A percentile compares a stretch with the other conserved stretches of the same genome.
These are phyloP conservation scores for Catocala fraxini DNA, from an alignment of 2,888 invertebrate genomes.

Conservation along the genomic window DNA sequence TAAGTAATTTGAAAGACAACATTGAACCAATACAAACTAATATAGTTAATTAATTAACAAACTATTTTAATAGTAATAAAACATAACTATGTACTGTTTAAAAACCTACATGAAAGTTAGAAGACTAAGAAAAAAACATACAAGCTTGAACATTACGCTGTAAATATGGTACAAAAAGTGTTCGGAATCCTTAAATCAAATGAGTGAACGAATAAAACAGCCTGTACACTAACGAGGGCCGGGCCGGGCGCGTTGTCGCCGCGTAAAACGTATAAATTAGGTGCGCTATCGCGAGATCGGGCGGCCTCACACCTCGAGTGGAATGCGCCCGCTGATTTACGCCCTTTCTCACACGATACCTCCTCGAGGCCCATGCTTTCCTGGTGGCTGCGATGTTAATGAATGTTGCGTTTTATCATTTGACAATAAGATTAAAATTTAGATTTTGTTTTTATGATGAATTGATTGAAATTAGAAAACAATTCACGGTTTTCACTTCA, in stretches of 20 bases:
- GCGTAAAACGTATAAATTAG: slow-evolving; percentile 87
- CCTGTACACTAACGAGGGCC: slow-evolving; percentile 58
- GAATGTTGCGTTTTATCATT: slow-evolving; percentile 16
- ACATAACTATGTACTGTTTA: too few species aligned
- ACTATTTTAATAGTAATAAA: too few species aligned
- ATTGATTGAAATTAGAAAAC: too few species aligned
- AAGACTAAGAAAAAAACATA: background rate
- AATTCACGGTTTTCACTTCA: too few species aligned
- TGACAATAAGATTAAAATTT: background rate
- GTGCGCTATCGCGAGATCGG: slow-evolving; percentile 82
- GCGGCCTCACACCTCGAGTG: slow-evolving; percentile 86
- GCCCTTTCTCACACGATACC: slow-evolving; percentile 74
- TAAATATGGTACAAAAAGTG: slow-evolving; percentile 1
- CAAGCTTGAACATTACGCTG: too few species aligned
- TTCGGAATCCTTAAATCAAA: slow-evolving; percentile 16
- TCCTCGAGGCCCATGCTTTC: slow-evolving; percentile 67
- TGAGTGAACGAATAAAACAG: slow-evolving; percentile 42
- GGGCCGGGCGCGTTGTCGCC: slow-evolving; percentile 80
- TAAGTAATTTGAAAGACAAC: too few species aligned
- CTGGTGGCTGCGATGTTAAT: slow-evolving; percentile 61
- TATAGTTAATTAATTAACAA: too few species aligned
- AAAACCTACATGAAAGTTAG: background rate
- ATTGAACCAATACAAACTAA: too few species aligned
- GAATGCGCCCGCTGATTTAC: slow-evolving; percentile 81
- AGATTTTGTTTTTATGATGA: too few species aligned